Evolutionary conservation across 2,888 invertebrate species (phyloP).

Genomic region (Chironomus tentans): DNA sequence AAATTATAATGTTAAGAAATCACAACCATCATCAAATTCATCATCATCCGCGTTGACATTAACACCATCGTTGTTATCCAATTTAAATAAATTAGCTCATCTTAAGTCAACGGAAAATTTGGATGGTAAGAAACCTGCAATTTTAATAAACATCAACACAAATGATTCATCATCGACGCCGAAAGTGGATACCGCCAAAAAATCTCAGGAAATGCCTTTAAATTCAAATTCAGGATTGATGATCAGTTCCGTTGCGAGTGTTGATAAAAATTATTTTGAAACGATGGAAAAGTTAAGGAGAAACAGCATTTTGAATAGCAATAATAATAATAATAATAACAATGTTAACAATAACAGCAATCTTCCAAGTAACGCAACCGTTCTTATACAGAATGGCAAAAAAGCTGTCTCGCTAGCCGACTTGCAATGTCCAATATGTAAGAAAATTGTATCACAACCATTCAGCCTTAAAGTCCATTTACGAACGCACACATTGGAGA

Average conservation of each 20-base stretch:
- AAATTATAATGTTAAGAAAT: background rate
- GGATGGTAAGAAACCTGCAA: slow-evolving; percentile 19
- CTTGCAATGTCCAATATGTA: slow-evolving; percentile 23
- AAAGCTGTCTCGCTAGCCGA: slow-evolving; percentile 14
- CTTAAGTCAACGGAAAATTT: background rate
- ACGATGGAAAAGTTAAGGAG: background rate
- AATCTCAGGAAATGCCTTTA: slow-evolving; percentile 16
- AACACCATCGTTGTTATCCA: slow-evolving; percentile 21
- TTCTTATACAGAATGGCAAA: slow-evolving; percentile 20
- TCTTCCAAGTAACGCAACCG: background rate
- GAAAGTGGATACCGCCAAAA: background rate
- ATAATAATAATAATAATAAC: too few relatives aligned
- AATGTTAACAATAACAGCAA: too few relatives aligned
- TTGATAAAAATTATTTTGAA: slow-evolving; percentile 1
- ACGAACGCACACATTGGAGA: slow-evolving; percentile 22
- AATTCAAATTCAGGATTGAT: slow-evolving; percentile 13
- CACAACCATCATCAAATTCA: background rate
- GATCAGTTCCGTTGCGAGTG: slow-evolving; percentile 18
- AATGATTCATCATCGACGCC: background rate
- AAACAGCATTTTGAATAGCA: too few relatives aligned
- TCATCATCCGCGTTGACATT: slow-evolving; percentile 9
- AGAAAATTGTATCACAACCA: slow-evolving; percentile 22
- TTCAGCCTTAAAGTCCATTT: slow-evolving; percentile 24
- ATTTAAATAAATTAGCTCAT: slow-evolving; percentile 21
- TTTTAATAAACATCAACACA: slow-evolving; percentile 26